These are phyloP conservation scores for Kryptopterus vitreolus DNA, from an alignment of 2,797 vertebrate species.

Conservation along the genomic window DNA sequence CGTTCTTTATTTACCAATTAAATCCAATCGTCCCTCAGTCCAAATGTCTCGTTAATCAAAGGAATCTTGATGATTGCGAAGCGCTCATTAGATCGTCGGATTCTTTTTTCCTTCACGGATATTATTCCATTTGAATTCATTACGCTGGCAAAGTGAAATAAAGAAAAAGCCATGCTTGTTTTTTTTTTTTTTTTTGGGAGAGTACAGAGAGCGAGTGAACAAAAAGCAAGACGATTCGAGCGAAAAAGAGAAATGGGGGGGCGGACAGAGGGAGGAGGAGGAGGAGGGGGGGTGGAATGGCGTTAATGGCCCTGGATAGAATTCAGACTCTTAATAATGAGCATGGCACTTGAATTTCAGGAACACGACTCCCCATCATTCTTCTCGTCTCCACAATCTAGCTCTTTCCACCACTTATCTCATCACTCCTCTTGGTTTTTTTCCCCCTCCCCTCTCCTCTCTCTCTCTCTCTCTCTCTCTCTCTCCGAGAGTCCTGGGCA, in stretches of 20 bases:
- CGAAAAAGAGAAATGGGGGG: too few species aligned
- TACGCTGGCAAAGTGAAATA: slow-evolving; percentile 1
- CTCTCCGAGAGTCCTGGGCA: slow-evolving; percentile 50
- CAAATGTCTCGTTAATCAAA: slow-evolving; percentile 34
- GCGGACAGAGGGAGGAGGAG: too few species aligned
- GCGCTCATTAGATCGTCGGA: too few species aligned
- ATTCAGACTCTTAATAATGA: slow-evolving; percentile 36
- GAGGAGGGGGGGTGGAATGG: background rate
- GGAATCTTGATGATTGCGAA: slow-evolving; percentile 9
- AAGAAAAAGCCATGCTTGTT: background rate
- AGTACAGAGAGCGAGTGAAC: background rate
- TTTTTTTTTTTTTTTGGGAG: background rate
- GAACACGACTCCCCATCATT: slow-evolving; percentile 12
- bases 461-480: slow-evolving; percentile 10
- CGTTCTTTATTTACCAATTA: slow-evolving; percentile 32
- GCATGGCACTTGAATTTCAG: slow-evolving; percentile 29
- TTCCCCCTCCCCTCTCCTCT: background rate
- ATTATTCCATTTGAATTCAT: slow-evolving; percentile 28
- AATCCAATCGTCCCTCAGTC: slow-evolving; percentile 6
- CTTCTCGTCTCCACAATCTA: slow-evolving; percentile 10
- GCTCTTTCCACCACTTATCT: slow-evolving; percentile 59
- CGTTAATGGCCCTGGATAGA: slow-evolving; percentile 34
- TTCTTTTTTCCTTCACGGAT: background rate
- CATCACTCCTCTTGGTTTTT: background rate
- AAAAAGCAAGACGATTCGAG: slow-evolving; percentile 28